Percentiles rank a stretch among this genome's conserved stretches.
These are phyloP conservation scores for Melanotus villosus DNA, from an alignment of 2,888 invertebrate genomes.

Conservation along the genomic window DNA sequence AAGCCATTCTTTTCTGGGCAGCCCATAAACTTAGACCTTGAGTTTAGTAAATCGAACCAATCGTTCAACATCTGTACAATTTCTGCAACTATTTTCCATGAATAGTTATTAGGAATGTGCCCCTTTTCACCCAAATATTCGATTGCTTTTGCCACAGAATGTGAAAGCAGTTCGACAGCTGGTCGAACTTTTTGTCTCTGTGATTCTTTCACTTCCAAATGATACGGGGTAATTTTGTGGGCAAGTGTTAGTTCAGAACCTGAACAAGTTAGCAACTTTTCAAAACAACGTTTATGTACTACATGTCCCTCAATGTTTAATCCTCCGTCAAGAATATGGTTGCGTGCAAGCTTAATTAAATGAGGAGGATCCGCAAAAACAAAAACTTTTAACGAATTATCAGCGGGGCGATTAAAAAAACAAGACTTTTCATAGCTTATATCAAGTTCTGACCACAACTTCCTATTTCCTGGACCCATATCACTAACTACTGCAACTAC, in stretches of 20 bases:
- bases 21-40: conserved; percentile 29
- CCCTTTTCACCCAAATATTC: conserved; percentile 25
- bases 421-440: background rate
- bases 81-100: conserved; percentile 24
- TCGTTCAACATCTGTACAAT: conserved; percentile 32
- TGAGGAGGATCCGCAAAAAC: background rate
- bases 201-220: conserved; percentile 46
- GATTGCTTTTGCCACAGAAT: conserved; percentile 30
- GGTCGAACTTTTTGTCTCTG: conserved; percentile 22
- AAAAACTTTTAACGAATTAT: background rate
- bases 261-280: background rate
- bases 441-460: background rate
- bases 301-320: background rate
- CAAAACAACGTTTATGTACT: conserved; percentile 1
- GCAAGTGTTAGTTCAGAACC: conserved; percentile 43
- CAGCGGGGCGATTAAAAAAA: background rate
- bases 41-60: conserved; percentile 45
- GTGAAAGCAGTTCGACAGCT: conserved; percentile 19
- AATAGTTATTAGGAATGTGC: background rate
- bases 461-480: background rate
- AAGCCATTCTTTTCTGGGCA: conserved; percentile 31
- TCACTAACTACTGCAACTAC: background rate
- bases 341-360: background rate
- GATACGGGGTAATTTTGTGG: conserved; percentile 44
- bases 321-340: background rate